These are phyloP conservation scores for Ceyx margarethae DNA, from an alignment of 2,113 vertebrate genomes.

Conservation along the genomic window DNA sequence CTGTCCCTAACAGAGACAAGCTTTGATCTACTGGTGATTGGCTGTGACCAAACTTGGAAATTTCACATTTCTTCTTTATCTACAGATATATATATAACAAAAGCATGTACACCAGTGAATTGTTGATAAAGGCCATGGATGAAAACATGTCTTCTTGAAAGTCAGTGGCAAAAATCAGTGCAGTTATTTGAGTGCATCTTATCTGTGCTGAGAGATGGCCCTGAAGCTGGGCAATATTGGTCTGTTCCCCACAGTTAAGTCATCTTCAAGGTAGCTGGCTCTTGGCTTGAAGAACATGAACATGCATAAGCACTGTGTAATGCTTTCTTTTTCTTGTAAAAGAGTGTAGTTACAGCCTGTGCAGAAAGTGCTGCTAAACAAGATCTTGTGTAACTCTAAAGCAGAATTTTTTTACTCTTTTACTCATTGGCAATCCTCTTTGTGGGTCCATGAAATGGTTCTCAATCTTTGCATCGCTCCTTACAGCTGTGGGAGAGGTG, in stretches of 20 bases:
- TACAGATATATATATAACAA: neutral
- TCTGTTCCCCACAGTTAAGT: neutral
- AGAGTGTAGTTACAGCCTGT: neutral
- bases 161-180: neutral
- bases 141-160: neutral
- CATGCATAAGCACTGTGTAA: neutral
- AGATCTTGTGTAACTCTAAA: neutral
- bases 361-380: neutral
- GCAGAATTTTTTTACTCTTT: neutral
- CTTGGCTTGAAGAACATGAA: neutral
- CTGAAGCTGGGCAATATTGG: neutral
- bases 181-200: neutral
- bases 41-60: neutral
- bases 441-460: neutral
- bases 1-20: neutral
- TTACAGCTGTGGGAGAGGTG: neutral
- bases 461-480: neutral
- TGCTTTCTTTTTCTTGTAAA: neutral
- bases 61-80: neutral
- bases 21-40: neutral
- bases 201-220: neutral
- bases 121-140: neutral
- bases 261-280: neutral
- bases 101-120: neutral
- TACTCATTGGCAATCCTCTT: neutral